Evolutionary conservation across 2,888 invertebrate species (phyloP).

Genomic region (Apodemia hepburni): DNA sequence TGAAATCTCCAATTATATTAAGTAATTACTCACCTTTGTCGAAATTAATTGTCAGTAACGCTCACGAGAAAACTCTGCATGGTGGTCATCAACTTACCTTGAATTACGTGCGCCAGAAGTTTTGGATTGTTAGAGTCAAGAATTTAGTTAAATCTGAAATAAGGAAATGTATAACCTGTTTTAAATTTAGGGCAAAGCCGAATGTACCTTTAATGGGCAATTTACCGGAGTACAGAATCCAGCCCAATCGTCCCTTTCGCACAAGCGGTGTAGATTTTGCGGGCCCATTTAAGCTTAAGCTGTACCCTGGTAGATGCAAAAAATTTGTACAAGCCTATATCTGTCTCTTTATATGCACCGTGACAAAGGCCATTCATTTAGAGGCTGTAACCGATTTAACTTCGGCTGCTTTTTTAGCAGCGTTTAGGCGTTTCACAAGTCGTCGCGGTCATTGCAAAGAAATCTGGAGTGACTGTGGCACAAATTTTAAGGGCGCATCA

Average conservation of each 20-base stretch:
- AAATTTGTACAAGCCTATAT: conserved; percentile 9
- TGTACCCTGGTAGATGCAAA: conserved; percentile 21
- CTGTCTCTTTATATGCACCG: conserved; percentile 17
- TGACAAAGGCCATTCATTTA: conserved; percentile 19
- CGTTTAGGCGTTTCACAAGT: background rate
- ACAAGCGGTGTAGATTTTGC: conserved; percentile 18
- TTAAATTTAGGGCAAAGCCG: background rate
- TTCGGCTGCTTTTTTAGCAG: background rate
- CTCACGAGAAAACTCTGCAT: background rate
- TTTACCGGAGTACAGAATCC: background rate
- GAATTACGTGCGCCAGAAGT: background rate
- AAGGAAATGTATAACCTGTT: background rate
- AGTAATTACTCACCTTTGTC: background rate
- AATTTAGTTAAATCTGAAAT: background rate
- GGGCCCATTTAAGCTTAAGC: conserved; percentile 18
- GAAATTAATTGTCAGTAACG: background rate
- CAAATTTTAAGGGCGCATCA: conserved; percentile 16
- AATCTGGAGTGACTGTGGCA: no score
- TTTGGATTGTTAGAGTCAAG: conserved; percentile 1
- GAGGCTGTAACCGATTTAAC: conserved; percentile 14
- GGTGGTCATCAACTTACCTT: background rate
- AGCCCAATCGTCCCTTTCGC: background rate
- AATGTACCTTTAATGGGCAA: background rate
- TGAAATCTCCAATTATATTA: background rate
- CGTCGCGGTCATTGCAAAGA: no score